A percentile compares a stretch with the other conserved stretches of the same genome.
phyloP scores from a whole-genome alignment of 2,888 invertebrate genomes.

The Oligia fasciuncula region DNA sequence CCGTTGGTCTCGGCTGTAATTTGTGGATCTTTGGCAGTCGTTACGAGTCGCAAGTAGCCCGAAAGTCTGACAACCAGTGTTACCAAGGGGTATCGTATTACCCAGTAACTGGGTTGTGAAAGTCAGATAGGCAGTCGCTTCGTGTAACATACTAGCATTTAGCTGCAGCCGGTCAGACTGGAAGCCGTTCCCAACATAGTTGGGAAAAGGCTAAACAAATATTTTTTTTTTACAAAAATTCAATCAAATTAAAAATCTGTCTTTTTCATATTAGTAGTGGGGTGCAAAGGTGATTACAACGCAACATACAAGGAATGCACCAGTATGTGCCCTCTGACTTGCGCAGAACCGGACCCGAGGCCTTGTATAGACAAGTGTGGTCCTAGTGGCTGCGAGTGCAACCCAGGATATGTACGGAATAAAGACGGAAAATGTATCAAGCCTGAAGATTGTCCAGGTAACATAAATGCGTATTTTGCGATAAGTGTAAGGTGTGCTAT shows the following conservation, averaged over 20 bases:
- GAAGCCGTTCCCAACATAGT: no score
- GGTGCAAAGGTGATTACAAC: conserved; percentile 2
- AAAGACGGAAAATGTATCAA: conserved; percentile 46
- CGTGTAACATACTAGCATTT: no score
- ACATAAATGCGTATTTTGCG: not conserved
- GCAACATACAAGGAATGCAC: conserved; percentile 1
- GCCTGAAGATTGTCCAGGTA: conserved; percentile 60
- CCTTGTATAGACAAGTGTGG: not conserved
- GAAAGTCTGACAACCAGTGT: no score
- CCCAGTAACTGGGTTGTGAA: no score
- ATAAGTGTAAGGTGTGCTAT: not conserved
- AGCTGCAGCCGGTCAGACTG: no score
- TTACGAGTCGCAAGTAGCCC: no score
- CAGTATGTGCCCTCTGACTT: conserved; percentile 7
- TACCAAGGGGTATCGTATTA: no score
- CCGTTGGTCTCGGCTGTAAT: no score
- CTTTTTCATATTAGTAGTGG: not conserved
- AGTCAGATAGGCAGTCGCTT: no score
- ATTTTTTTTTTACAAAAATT: no score
- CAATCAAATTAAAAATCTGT: not conserved
- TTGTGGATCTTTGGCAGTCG: no score
- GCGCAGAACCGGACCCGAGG: not conserved
- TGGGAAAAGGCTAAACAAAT: no score
- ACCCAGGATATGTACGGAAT: conserved; percentile 15
- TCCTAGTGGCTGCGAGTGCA: conserved; percentile 68